Evolutionary conservation across 2,797 vertebrate species (phyloP).

Genomic region (Harpagifer antarcticus): DNA sequence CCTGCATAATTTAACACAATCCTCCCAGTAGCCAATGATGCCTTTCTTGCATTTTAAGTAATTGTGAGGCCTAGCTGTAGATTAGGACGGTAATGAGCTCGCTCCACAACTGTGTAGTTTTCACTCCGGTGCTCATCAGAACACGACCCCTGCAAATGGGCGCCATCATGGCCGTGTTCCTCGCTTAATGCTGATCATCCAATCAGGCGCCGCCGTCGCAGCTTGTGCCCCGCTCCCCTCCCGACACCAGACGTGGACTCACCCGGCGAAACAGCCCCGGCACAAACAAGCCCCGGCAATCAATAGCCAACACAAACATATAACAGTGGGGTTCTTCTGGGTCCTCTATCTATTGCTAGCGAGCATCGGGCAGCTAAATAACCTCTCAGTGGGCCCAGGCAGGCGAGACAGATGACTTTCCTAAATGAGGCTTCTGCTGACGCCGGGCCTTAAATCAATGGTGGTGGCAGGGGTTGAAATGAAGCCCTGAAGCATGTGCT

Average conservation of each 20-base stretch:
- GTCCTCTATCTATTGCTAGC: conserved; percentile 56
- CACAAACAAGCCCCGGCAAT: conserved; percentile 69
- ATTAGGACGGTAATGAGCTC: conserved; percentile 43
- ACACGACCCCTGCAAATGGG: conserved; percentile 18
- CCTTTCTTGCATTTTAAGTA: conserved; percentile 37
- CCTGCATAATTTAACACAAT: conserved; percentile 42
- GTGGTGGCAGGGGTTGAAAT: conserved; percentile 73
- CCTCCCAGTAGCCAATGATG: conserved; percentile 18
- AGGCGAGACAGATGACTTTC: conserved; percentile 75
- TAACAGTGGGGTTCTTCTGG: conserved; percentile 34
- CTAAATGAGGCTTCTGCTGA: conserved; percentile 76
- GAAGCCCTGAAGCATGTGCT: conserved; percentile 68
- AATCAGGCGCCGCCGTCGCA: conserved; percentile 36
- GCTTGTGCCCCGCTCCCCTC: conserved; percentile 26
- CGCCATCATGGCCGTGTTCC: conserved; percentile 35
- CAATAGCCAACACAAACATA: conserved; percentile 71
- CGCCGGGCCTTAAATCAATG: conserved; percentile 74
- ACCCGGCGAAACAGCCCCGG: conserved; percentile 30
- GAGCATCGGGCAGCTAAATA: conserved; percentile 70
- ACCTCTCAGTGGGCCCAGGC: conserved; percentile 70
- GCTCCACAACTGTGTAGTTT: conserved; percentile 21
- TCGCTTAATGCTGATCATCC: conserved; percentile 41
- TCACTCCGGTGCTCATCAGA: conserved; percentile 32
- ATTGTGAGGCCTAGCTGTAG: conserved; percentile 34
- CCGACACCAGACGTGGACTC: conserved; percentile 38